Evolutionary conservation across 1,140 invertebrate species (phyloP).

Genomic region (Carposina sasakii): DNA sequence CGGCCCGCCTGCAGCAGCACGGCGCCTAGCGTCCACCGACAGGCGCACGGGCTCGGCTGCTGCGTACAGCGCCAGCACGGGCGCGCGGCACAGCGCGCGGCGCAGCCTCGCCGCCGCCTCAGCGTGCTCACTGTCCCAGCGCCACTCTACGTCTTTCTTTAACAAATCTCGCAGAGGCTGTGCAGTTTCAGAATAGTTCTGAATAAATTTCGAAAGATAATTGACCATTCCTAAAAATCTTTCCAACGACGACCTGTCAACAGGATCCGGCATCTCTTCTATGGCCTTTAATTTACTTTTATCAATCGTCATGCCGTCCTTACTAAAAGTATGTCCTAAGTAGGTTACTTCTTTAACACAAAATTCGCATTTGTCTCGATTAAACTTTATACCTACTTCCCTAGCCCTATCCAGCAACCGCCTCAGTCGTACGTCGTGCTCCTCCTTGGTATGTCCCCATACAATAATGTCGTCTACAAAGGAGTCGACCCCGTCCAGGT

Average conservation of each 20-base stretch:
- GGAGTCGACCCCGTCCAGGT: slow-evolving; percentile 24
- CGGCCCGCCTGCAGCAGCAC: slow-evolving; percentile 1
- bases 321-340: slow-evolving; percentile 35
- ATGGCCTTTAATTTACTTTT: slow-evolving; percentile 51
- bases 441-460: slow-evolving; percentile 25
- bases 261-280: slow-evolving; percentile 31
- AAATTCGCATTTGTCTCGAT: slow-evolving; percentile 41
- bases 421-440: slow-evolving; percentile 38
- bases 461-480: slow-evolving; percentile 45
- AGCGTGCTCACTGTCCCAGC: slow-evolving; percentile 21
- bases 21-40: slow-evolving; percentile 12
- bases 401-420: slow-evolving; percentile 38
- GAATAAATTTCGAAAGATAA: slow-evolving; percentile 43
- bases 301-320: slow-evolving; percentile 29
- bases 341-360: slow-evolving; percentile 31
- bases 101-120: background rate
- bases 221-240: slow-evolving; percentile 54
- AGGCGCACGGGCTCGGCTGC: slow-evolving; percentile 13
- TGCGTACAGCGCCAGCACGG: slow-evolving; percentile 5
- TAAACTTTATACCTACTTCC: slow-evolving; percentile 35
- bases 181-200: slow-evolving; percentile 45
- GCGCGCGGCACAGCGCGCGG: background rate
- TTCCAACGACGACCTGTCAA: slow-evolving; percentile 21
- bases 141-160: slow-evolving; percentile 46
- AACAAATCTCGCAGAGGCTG: slow-evolving; percentile 10